These are phyloP conservation scores for Psilopogon haemacephalus DNA, from an alignment of 2,113 vertebrate genomes.

Conservation along the genomic window DNA sequence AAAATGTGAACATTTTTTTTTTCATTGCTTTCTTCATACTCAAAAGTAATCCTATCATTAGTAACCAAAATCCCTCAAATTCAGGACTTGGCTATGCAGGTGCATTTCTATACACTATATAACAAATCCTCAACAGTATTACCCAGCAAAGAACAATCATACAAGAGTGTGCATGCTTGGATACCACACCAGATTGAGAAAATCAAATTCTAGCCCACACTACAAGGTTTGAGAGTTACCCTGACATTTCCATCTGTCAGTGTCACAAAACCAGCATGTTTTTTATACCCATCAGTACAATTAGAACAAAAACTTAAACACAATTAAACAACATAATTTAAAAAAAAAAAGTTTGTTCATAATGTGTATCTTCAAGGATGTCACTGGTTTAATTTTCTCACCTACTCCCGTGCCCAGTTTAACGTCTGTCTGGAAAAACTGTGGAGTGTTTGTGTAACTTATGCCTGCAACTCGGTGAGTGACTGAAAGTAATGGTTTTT, in stretches of 20 bases:
- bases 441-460: background rate
- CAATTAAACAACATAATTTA: background rate
- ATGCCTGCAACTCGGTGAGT: background rate
- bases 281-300: background rate
- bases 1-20: background rate
- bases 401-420: background rate
- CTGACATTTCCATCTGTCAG: background rate
- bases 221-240: background rate
- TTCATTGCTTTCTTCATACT: background rate
- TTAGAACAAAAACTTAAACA: background rate
- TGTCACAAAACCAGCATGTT: background rate
- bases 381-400: background rate
- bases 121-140: background rate
- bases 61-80: background rate
- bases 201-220: background rate
- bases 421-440: background rate
- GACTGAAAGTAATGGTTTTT: rapidly evolving
- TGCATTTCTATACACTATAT: background rate
- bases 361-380: background rate
- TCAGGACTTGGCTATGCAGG: background rate
- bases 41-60: background rate
- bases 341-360: background rate
- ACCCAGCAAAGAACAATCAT: background rate
- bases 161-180: background rate
- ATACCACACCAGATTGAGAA: background rate